These are phyloP conservation scores for Artibeus jamaicensis DNA, from an alignment of 2,797 vertebrate genomes.

Conservation along the genomic window DNA sequence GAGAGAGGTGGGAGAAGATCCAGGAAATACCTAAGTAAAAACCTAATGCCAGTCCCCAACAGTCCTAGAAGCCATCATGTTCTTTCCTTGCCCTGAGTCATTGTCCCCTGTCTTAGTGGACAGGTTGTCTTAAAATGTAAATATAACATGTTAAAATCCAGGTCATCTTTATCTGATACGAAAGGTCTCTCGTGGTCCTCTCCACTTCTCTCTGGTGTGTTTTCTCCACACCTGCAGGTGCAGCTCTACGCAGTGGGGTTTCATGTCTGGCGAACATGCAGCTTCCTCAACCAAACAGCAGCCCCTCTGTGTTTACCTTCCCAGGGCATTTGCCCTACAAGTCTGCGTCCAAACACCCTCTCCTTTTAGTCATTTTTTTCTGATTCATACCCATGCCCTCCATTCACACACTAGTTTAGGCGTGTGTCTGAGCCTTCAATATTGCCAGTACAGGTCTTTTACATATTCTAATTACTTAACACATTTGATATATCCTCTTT, in stretches of 20 bases:
- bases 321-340: not conserved
- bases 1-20: not conserved
- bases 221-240: not conserved
- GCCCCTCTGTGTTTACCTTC: not conserved
- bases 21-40: not conserved
- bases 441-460: not conserved
- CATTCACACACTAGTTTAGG: not conserved
- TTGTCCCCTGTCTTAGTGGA: not conserved
- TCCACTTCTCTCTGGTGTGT: not conserved
- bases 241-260: not conserved
- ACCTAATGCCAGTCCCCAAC: not conserved
- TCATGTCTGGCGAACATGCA: not conserved
- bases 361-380: not conserved
- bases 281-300: not conserved
- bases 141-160: not conserved
- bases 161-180: not conserved
- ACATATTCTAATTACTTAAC: not conserved
- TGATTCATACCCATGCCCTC: not conserved
- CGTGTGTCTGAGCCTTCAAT: not conserved
- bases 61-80: not conserved
- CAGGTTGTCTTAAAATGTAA: not conserved
- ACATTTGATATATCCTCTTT: not conserved
- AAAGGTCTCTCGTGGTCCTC: not conserved
- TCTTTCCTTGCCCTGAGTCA: not conserved
- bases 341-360: not conserved